These are phyloP conservation scores for Kryphioiulus occultus DNA, from an alignment of 2,888 invertebrate genomes.

Conservation along the genomic window DNA sequence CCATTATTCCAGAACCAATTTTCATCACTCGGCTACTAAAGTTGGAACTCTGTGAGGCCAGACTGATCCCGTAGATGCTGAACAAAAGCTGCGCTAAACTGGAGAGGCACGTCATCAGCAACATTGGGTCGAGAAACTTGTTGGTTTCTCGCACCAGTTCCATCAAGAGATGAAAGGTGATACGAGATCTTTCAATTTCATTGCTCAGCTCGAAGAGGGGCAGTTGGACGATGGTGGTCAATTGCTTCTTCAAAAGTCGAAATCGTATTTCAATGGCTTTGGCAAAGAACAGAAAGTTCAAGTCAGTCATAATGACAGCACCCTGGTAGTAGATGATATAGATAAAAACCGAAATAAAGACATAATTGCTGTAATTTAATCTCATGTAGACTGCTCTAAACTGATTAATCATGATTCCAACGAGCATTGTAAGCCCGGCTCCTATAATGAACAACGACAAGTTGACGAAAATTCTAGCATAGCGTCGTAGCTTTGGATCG, in stretches of 20 bases:
- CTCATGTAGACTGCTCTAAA: not conserved
- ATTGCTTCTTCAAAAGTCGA: not conserved
- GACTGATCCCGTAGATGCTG: slow-evolving; percentile 3
- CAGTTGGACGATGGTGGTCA: not conserved
- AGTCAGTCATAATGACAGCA: not conserved
- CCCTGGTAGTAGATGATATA: not conserved
- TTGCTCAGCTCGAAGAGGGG: not conserved
- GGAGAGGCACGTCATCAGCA: slow-evolving; percentile 20
- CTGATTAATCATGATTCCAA: not conserved
- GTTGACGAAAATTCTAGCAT: not conserved
- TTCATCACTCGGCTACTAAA: not conserved
- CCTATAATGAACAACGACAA: not conserved
- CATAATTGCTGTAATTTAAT: not conserved
- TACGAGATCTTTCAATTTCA: not conserved
- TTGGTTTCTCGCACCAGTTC: slow-evolving; percentile 12
- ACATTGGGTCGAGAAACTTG: not conserved
- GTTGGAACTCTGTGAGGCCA: not conserved
- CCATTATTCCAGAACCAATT: not conserved
- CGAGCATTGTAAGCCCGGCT: not conserved
- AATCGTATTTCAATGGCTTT: no score
- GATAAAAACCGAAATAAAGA: not conserved
- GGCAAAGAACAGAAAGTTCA: no score
- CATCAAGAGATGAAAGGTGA: not conserved
- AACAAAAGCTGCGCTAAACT: not conserved
- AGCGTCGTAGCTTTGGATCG: not conserved